A percentile compares a stretch with the other conserved stretches of the same genome.
Conservation (phyloP, 2,797 vertebrate species). For the Chaenodraco wilsoni region DNA sequence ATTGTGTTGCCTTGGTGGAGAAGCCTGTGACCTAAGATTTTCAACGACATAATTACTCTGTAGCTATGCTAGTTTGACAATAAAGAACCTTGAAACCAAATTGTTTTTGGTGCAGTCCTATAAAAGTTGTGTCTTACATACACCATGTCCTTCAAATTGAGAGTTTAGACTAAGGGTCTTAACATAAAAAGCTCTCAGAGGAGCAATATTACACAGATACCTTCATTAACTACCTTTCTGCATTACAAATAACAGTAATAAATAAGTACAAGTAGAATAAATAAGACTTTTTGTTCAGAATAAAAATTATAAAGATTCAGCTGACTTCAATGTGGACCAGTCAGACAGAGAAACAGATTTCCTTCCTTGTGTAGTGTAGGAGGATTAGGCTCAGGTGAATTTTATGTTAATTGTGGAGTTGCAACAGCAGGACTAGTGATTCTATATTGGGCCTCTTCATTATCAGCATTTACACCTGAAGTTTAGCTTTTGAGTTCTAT, state of each 20-base stretch:
- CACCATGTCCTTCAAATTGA: constrained; percentile 22
- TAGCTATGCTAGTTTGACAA: too few relatives aligned
- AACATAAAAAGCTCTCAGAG: constrained; percentile 19
- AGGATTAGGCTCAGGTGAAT: constrained; percentile 12
- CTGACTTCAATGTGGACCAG: constrained; percentile 20
- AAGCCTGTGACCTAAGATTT: too few relatives aligned
- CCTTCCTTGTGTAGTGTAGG: constrained; percentile 33
- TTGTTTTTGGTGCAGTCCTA: background rate
- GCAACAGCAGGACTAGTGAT: background rate
- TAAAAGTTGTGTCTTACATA: constrained; percentile 33
- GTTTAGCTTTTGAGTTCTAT: constrained; percentile 15
- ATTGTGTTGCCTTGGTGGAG: too few relatives aligned
- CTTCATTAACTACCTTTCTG: constrained; percentile 38
- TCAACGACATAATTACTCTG: too few relatives aligned
- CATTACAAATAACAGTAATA: constrained; percentile 61
- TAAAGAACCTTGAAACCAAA: background rate
- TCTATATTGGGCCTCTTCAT: background rate
- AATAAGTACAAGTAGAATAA: constrained; percentile 70
- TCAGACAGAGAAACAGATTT: background rate
- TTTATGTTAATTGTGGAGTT: constrained; percentile 8
- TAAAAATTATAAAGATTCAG: constrained; percentile 34
- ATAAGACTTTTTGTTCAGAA: constrained; percentile 48
- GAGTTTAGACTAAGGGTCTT: constrained; percentile 1
- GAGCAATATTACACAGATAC: constrained; percentile 27
- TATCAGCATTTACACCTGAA: background rate